Conservation (phyloP, 2,113 vertebrate species). For the Columba janthina region DNA sequence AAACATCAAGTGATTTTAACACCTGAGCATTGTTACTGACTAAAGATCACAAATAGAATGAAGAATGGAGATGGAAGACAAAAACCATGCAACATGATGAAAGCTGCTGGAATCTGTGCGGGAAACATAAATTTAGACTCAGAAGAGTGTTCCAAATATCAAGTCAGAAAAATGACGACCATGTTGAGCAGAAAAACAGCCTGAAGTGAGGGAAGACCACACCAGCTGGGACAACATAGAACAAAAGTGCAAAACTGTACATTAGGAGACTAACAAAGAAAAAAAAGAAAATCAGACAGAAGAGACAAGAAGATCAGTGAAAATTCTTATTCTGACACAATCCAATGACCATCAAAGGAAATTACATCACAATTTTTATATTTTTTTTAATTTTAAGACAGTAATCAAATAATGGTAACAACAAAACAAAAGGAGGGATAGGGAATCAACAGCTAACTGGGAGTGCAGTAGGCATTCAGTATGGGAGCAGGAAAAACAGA, state of each 20-base stretch:
- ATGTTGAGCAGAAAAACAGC: neutral
- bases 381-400: neutral
- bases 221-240: neutral
- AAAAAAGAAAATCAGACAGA: neutral
- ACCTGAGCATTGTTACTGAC: neutral
- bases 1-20: neutral
- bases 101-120: neutral
- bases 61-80: neutral
- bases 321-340: neutral
- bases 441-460: neutral
- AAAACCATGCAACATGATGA: neutral
- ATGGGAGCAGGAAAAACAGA: neutral
- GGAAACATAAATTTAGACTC: neutral
- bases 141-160: neutral
- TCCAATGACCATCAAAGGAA: neutral
- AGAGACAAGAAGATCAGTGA: neutral
- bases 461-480: neutral
- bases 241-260: neutral
- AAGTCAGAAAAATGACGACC: neutral
- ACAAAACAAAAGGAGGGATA: neutral
- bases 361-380: neutral
- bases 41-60: neutral
- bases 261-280: neutral
- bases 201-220: neutral
- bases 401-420: neutral